Evolutionary conservation across 2,888 invertebrate species (phyloP), one percentile per base, ranked within the genome.

Genomic region (Macaria notata): DNA sequence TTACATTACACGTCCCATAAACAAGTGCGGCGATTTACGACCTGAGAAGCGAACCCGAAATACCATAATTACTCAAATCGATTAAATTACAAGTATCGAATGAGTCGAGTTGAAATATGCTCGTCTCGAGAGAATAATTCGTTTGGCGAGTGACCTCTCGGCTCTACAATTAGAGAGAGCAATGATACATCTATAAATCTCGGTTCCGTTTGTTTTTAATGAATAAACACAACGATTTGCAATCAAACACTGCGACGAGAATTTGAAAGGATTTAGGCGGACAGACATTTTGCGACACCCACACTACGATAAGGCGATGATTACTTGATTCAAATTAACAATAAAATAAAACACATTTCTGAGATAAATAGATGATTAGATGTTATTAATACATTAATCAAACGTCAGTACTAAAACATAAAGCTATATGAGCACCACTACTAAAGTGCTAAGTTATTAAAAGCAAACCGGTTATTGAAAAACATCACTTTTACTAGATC

Each of bases 191-290:
- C 19, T 19, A 64, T 70, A 71, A 76, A 75, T 73, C 72, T 67
- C n/a, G 48, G 71, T 72, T 71, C 73, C 71, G 78, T 76, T 77
- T 71, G 72, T 65, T 73, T 74, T 72, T 72, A 77, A 77, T 73
- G 72, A 68, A 69, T 66, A 75, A 71, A 73, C 71, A 63, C 49
- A 56, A 30, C 65, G 68, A 73, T 75, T 72, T 72, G 69, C 70
- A 73, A 73, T 73, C 69, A 76, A 66, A 69, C 64, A 44, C 44
- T 69, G 65, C 66, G 68, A 52, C 55, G 50, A 50, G 31, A 50
- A 63, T 62, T 8, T 9, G 49, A 3, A 41, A n/a, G 33, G 42
- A 49, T 43, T 19, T 66, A 72, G 64, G 66, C 67, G 63, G 64
- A 68, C 65, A 62, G 56, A 63, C 65, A 68, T 71, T 76, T 65